Conservation (phyloP, 2,113 vertebrate species). For the Perca schrenkii region DNA sequence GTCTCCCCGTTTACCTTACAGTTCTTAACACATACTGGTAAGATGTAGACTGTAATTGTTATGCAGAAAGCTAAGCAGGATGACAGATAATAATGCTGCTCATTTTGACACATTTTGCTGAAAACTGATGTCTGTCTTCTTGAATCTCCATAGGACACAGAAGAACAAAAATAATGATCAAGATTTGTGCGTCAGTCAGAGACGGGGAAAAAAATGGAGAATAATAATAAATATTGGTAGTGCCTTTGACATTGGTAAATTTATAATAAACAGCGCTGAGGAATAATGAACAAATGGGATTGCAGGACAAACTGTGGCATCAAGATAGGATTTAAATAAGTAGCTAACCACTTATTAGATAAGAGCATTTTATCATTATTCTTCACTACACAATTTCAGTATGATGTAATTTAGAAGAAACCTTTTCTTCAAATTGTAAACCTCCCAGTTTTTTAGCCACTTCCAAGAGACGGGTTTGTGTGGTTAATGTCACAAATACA, state of each 20-base stretch:
- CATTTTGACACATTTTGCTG: slow-evolving; percentile 20
- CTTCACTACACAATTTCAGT: background rate
- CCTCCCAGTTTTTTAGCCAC: background rate
- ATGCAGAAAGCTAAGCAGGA: slow-evolving; percentile 16
- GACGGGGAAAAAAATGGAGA: background rate
- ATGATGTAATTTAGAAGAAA: background rate
- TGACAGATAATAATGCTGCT: slow-evolving; percentile 20
- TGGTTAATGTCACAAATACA: background rate
- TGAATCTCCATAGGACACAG: background rate
- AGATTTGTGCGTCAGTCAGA: background rate
- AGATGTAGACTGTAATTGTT: slow-evolving; percentile 32
- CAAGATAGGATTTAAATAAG: slow-evolving; percentile 18
- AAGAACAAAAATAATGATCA: background rate
- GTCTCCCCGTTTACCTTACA: slow-evolving; percentile 37
- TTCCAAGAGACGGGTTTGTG: background rate
- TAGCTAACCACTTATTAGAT: slow-evolving; percentile 8
- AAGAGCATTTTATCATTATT: background rate
- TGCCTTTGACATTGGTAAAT: background rate
- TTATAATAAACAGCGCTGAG: background rate
- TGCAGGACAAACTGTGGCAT: slow-evolving; percentile 15
- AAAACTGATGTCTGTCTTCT: background rate
- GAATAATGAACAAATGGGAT: slow-evolving; percentile 11
- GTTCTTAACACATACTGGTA: slow-evolving; percentile 35
- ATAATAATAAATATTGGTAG: background rate
- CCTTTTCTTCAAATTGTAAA: background rate